Conservation (phyloP, 1,140 invertebrate species). For the Ceratina japonica region DNA sequence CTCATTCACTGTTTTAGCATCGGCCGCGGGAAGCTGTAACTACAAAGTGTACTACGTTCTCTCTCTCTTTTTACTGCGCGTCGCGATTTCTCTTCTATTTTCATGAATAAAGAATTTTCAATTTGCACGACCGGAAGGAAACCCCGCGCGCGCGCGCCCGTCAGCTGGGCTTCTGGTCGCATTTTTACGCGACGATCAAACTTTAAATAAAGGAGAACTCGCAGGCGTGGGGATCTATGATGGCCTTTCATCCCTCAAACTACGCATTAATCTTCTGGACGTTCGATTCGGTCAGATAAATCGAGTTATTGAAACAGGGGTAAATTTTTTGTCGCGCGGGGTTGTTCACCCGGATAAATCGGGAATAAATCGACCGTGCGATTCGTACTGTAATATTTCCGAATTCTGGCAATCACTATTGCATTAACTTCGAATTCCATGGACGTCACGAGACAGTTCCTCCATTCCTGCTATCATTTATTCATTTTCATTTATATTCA, state of each 20-base stretch:
- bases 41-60: too few relatives aligned
- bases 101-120: slow-evolving; percentile 52
- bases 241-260: slow-evolving; percentile 9
- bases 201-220: slow-evolving; percentile 34
- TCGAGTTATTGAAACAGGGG: slow-evolving; percentile 49
- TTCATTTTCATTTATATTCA: too few relatives aligned
- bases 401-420: slow-evolving; percentile 41
- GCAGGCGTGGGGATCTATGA: slow-evolving; percentile 36
- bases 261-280: slow-evolving; percentile 44
- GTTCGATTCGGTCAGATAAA: slow-evolving; percentile 39
- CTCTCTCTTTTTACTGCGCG: too few relatives aligned
- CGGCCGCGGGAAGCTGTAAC: background rate
- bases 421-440: background rate
- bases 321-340: slow-evolving; percentile 30
- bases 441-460: background rate
- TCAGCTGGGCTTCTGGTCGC: background rate
- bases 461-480: background rate
- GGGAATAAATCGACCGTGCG: slow-evolving; percentile 5
- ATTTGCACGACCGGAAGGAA: slow-evolving; percentile 15
- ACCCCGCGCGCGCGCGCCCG: background rate
- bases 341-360: slow-evolving; percentile 15
- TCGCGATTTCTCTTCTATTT: slow-evolving; percentile 20
- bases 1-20: background rate
- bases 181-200: slow-evolving; percentile 37
- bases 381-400: slow-evolving; percentile 16